Evolutionary conservation across 1,140 invertebrate species (phyloP).

Genomic region (Temnothorax curvispinosus): DNA sequence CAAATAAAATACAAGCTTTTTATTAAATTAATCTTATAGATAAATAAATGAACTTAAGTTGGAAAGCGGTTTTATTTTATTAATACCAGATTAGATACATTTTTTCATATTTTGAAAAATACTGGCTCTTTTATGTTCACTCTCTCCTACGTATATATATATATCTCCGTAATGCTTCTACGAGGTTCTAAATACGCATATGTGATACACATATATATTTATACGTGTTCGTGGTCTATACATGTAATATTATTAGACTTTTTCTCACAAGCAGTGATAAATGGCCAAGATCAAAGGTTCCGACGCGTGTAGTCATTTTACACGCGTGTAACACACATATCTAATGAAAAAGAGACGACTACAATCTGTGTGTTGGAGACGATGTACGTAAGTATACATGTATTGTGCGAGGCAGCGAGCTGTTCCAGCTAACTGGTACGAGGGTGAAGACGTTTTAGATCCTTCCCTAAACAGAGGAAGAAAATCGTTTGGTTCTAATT

Average conservation of each 20-base stretch:
- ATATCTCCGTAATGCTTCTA: conserved; percentile 38
- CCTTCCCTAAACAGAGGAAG: not conserved
- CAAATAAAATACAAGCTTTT: too few species aligned
- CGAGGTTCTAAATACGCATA: conserved; percentile 26
- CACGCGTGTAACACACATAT: conserved; percentile 86
- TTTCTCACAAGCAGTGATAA: conserved; percentile 84
- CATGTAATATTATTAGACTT: conserved; percentile 84
- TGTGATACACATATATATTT: conserved; percentile 8
- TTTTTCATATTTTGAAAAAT: too few species aligned
- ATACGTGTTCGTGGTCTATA: conserved; percentile 21
- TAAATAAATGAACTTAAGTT: too few species aligned
- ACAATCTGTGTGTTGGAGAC: conserved; percentile 16
- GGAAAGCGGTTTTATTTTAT: too few species aligned
- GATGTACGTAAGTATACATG: not conserved
- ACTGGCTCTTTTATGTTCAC: too few species aligned
- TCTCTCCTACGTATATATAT: not conserved
- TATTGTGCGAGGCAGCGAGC: conserved; percentile 26
- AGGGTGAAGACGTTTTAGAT: conserved; percentile 50
- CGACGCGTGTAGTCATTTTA: conserved; percentile 83
- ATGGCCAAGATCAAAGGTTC: conserved; percentile 84
- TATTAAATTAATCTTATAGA: too few species aligned
- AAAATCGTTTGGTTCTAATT: conserved; percentile 43
- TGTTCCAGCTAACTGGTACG: conserved; percentile 30
- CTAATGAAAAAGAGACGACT: conserved; percentile 64
- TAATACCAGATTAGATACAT: too few species aligned